Conservation (phyloP, 2,888 invertebrate species). For the Eumacrocentrus americanus region DNA sequence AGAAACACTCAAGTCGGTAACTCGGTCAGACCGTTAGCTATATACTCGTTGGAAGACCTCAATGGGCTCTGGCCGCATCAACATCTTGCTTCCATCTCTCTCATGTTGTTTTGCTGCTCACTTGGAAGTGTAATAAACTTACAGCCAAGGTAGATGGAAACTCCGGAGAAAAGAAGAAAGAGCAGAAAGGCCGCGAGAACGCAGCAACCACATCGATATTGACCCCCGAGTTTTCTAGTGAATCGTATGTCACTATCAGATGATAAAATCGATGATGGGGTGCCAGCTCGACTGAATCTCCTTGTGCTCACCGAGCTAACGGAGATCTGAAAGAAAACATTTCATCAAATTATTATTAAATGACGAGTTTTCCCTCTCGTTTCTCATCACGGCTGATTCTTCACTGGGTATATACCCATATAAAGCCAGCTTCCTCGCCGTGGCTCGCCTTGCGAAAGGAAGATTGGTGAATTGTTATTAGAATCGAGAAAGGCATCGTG, state of each 20-base stretch:
- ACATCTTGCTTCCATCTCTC: slow-evolving; percentile 27
- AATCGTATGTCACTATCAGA: slow-evolving; percentile 90
- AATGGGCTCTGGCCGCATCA: slow-evolving; percentile 48
- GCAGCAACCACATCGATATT: slow-evolving; percentile 87
- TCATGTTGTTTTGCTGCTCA: slow-evolving; percentile 29
- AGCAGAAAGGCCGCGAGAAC: slow-evolving; percentile 83
- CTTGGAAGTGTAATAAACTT: slow-evolving; percentile 56
- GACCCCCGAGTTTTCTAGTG: slow-evolving; percentile 82
- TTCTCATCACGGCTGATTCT: neutral
- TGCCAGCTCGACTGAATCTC: slow-evolving; percentile 64
- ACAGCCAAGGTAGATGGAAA: slow-evolving; percentile 72
- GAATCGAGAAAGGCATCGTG: no score
- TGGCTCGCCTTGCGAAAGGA: no score
- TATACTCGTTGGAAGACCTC: slow-evolving; percentile 50
- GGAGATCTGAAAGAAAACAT: slow-evolving; percentile 62
- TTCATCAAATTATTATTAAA: neutral
- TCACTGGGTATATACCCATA: neutral
- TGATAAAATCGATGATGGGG: slow-evolving; percentile 81
- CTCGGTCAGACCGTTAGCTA: slow-evolving; percentile 53
- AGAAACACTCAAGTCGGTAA: slow-evolving; percentile 39
- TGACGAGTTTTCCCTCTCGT: neutral
- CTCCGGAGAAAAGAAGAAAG: slow-evolving; percentile 75
- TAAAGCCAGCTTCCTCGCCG: no score
- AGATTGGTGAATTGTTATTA: no score
- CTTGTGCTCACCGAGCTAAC: slow-evolving; percentile 63